phyloP scores from a whole-genome alignment of 2,888 invertebrate species.

The Physocephala rufipes region DNA sequence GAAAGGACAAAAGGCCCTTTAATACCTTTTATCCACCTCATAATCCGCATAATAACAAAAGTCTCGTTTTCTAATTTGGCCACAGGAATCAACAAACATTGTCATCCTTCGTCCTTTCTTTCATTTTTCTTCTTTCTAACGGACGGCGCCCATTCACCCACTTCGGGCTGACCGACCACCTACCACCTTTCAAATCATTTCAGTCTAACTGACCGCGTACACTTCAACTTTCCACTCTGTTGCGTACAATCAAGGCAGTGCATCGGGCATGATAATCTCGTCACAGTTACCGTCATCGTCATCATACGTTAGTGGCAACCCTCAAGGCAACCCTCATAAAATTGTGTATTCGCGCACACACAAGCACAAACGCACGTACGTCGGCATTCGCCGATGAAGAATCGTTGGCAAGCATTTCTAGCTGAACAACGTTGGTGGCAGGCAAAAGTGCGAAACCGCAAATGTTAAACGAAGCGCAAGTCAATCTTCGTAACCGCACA shows the following conservation, averaged over 20 bases:
- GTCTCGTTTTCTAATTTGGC: constrained; percentile 56
- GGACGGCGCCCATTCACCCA: constrained; percentile 19
- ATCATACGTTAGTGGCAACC: constrained; percentile 10
- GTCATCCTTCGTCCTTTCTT: constrained; percentile 10
- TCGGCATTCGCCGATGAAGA: neutral
- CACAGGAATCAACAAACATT: constrained; percentile 49
- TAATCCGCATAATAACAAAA: constrained; percentile 60
- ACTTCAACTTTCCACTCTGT: constrained; percentile 64
- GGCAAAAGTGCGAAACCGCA: constrained; percentile 63
- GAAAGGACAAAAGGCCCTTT: constrained; percentile 39
- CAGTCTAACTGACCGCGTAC: constrained; percentile 55
- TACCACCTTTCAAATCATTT: constrained; percentile 41
- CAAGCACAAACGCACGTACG: neutral
- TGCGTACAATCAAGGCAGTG: constrained; percentile 59
- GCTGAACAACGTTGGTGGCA: constrained; percentile 29
- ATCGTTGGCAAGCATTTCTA: too few species aligned
- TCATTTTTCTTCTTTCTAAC: neutral
- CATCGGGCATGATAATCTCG: constrained; percentile 24
- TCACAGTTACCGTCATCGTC: neutral
- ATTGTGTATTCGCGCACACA: constrained; percentile 36
- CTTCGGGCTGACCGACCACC: neutral
- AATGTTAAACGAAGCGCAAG: constrained; percentile 62
- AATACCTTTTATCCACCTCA: constrained; percentile 61
- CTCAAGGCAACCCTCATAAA: neutral
- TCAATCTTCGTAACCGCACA: constrained; percentile 52